A percentile compares a stretch with the other conserved stretches of the same genome.
Evolutionary conservation across 2,888 invertebrate species (phyloP).

Genomic region (Drosophila seclusa): DNA sequence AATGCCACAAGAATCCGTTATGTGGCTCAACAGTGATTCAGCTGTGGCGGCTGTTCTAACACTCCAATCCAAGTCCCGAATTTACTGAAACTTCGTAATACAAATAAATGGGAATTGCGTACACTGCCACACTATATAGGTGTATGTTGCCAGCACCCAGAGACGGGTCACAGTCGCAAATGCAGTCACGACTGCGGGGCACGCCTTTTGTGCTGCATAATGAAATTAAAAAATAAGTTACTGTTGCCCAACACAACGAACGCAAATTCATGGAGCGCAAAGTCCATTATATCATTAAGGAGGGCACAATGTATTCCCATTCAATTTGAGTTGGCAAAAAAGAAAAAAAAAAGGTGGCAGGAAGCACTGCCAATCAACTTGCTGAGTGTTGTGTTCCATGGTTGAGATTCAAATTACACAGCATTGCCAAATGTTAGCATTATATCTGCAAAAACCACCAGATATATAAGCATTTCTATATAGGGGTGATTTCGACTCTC

Average conservation of each 20-base stretch:
- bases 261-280: conserved; percentile 63
- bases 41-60: conserved; percentile 24
- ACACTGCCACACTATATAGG: conserved; percentile 24
- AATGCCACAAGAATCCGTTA: conserved; percentile 61
- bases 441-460: conserved; percentile 46
- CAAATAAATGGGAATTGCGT: conserved; percentile 76
- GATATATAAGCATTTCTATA: neutral
- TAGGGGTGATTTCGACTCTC: conserved; percentile 40
- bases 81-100: conserved; percentile 50
- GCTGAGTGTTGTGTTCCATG: conserved; percentile 52
- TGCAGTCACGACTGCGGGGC: conserved; percentile 36
- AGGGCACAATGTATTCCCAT: conserved; percentile 53
- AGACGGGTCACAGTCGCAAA: conserved; percentile 10
- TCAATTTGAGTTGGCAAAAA: conserved; percentile 34
- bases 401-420: conserved; percentile 76
- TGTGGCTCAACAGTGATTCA: conserved; percentile 34
- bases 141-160: conserved; percentile 8
- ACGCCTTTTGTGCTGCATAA: conserved; percentile 81
- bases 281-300: conserved; percentile 81
- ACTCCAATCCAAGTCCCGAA: conserved; percentile 27
- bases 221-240: conserved; percentile 84
- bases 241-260: conserved; percentile 70
- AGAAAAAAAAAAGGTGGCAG: conserved; percentile 34
- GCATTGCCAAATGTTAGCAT: conserved; percentile 60
- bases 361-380: conserved; percentile 53